Conservation (phyloP, 1,140 invertebrate genomes). For the Meloidogyne chitwoodi region DNA sequence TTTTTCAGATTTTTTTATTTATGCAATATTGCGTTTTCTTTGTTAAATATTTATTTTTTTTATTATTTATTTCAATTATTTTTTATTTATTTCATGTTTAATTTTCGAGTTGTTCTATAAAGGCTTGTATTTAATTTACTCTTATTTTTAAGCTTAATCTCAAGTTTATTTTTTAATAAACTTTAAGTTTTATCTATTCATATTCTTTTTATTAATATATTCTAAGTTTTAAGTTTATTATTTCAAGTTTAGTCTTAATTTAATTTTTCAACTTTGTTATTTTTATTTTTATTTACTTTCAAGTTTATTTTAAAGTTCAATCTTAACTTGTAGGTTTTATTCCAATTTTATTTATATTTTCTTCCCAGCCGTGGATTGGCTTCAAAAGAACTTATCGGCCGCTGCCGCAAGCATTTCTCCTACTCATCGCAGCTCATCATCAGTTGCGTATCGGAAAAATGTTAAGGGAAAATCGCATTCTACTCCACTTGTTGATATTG, state of each 20-base stretch:
- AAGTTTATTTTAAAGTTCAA: not conserved
- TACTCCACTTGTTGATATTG: constrained; percentile 10
- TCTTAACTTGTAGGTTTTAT: not conserved
- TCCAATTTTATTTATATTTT: not conserved
- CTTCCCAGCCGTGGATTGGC: constrained; percentile 13
- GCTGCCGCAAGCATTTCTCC: constrained; percentile 9
- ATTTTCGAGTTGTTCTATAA: too few relatives aligned
- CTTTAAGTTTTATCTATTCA: too few relatives aligned
- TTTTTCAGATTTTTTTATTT: not conserved
- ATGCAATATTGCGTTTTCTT: not conserved
- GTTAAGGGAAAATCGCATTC: not conserved
- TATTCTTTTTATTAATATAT: not conserved
- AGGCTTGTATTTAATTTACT: too few relatives aligned
- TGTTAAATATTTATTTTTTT: too few relatives aligned
- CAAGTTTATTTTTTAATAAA: not conserved
- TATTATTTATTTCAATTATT: too few relatives aligned
- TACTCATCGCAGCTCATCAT: not conserved
- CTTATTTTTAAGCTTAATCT: not conserved
- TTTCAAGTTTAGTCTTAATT: not conserved
- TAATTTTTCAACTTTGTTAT: too few relatives aligned
- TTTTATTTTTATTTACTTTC: not conserved
- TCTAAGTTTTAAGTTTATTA: not conserved
- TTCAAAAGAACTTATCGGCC: constrained; percentile 9
- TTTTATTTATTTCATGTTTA: too few relatives aligned
- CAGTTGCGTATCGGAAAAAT: not conserved